Evolutionary conservation across 1,140 invertebrate species (phyloP), one percentile per base, ranked within the genome.

Genomic region (Scaptodrosophila lebanonensis): DNA sequence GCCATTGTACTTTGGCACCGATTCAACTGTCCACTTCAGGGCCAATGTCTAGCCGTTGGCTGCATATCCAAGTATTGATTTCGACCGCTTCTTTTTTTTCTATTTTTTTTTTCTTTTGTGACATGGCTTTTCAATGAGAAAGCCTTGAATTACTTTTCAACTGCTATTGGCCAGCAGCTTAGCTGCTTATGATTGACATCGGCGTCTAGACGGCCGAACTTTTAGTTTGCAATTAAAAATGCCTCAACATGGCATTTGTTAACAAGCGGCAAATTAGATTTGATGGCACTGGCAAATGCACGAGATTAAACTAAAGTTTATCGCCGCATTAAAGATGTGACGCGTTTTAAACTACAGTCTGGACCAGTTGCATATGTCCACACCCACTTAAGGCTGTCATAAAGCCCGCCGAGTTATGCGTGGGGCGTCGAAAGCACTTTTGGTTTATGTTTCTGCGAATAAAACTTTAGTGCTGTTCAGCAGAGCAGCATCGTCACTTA

Each of bases 381-480:
- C 42, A 39, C 11, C 29, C 44, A 44, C 32, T 25, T 44, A 18
- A 18, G 61, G n/a, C 42, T 32, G 32, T 45, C 69, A 66, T 79
- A 82, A 79, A 82, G 73, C 73, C 40, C 40, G 29, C 15, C 54
- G 66, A 67, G 54, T 72, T 76, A 72, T 79, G 72, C 67, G 56
- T n/a, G 16, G 59, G 58, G 68, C 52, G 56, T 69, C 69, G 45
- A 73, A 82, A 79, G 75, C 75, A 79, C 75, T 82, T 79, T 79
- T 79, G 75, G 49, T 79, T 79, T 79, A 79, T 79, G 75, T 72
- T 47, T 61, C 29, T 59, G 12, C 65, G 39, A 79, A 79, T 79
- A 79, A 79, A 79, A 79, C 75, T 79, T 79, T 79, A 79, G 56
- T 79, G 75, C n/a, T n/a, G n/a, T n/a, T n/a, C n/a, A n/a, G n/a